These are phyloP conservation scores for Monodelphis domestica DNA, from an alignment of 2,797 vertebrate species.

Conservation along the genomic window DNA sequence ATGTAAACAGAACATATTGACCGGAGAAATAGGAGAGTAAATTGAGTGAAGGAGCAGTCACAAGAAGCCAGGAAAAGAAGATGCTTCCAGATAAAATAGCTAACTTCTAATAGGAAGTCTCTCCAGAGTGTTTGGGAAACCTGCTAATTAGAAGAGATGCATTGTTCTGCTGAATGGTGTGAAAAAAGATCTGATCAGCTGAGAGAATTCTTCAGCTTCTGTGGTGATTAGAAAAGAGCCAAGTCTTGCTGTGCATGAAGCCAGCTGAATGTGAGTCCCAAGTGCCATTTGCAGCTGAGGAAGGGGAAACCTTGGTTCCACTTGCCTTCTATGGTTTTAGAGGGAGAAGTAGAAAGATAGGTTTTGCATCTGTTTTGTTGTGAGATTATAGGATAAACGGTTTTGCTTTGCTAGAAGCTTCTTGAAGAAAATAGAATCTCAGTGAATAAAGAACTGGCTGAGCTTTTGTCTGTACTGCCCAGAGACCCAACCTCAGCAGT, in stretches of 20 bases:
- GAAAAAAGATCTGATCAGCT: neutral
- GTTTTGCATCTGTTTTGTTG: neutral
- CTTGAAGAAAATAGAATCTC: neutral
- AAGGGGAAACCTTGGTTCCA: neutral
- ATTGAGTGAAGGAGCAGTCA: neutral
- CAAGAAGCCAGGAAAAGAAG: neutral
- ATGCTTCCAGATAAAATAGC: neutral
- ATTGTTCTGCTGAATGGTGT: neutral
- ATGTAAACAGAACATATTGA: too few relatives aligned
- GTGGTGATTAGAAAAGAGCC: neutral
- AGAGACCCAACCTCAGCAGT: neutral
- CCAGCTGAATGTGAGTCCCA: neutral
- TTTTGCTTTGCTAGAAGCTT: neutral
- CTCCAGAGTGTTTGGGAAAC: neutral
- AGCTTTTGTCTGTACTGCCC: neutral
- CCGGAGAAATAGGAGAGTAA: neutral
- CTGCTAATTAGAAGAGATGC: neutral
- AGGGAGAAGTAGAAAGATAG: neutral
- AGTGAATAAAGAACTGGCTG: neutral
- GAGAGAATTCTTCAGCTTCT: neutral
- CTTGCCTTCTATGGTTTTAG: neutral
- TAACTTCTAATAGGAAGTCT: neutral
- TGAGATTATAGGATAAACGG: neutral
- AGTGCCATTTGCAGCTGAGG: neutral
- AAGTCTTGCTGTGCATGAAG: neutral